phyloP scores from a whole-genome alignment of 1,140 invertebrate species.

The Hyles vespertilio region DNA sequence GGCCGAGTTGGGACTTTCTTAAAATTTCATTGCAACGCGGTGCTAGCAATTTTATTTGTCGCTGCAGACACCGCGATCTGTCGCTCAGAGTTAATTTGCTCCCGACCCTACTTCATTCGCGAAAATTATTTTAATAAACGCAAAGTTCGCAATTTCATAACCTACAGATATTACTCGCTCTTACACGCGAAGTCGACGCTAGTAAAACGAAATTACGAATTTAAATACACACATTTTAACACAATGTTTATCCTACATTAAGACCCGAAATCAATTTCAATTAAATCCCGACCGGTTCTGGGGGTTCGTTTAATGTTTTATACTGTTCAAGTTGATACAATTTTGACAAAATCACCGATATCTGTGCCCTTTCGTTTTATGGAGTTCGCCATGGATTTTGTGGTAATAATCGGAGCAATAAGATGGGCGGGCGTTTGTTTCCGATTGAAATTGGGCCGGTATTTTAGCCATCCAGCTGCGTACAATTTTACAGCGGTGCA shows the following conservation, averaged over 20 bases:
- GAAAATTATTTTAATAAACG: constrained; percentile 5
- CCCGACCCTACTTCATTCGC: constrained; percentile 6
- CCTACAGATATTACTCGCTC: too few relatives aligned
- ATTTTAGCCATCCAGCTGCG: constrained; percentile 46
- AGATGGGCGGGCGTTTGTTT: constrained; percentile 16
- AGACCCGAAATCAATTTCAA: too few relatives aligned
- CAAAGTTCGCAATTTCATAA: not conserved
- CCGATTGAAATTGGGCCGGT: constrained; percentile 36
- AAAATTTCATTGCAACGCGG: constrained; percentile 31
- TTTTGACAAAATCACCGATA: not conserved
- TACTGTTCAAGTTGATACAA: too few relatives aligned
- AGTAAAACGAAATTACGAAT: too few relatives aligned
- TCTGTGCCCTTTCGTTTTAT: not conserved
- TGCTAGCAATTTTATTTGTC: constrained; percentile 28
- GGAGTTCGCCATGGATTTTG: not conserved
- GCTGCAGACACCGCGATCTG: constrained; percentile 25
- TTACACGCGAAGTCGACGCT: too few relatives aligned
- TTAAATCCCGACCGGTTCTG: too few relatives aligned
- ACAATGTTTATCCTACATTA: too few relatives aligned
- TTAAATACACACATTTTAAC: too few relatives aligned
- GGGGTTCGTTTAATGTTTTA: too few relatives aligned
- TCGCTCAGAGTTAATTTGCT: constrained; percentile 26
- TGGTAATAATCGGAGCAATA: constrained; percentile 8
- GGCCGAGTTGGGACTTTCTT: constrained; percentile 40
- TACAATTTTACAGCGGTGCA: constrained; percentile 54